Base-by-base conservation (phyloP, 2,888 invertebrate genomes). In the Dryadula phaetusa region DNA sequence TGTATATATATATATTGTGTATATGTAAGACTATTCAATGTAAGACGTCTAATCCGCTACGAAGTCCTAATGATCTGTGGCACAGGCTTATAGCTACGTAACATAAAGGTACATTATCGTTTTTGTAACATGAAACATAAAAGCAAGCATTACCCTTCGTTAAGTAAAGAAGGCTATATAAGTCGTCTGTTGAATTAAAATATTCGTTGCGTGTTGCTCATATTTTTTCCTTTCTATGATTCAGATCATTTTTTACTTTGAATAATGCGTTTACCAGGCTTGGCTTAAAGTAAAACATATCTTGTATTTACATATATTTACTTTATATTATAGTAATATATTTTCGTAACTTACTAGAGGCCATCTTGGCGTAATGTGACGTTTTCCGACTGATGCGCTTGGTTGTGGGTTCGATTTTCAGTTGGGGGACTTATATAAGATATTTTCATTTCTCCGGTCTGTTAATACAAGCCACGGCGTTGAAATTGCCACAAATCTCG, bases 161-260 rank as follows among this genome's bases (percentile, higher is more conserved):
- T 22, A 56, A 37, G n/a, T 40, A 34, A 46, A 16, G 8, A 10
- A 6, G 18, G 22, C 47, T 8, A 37, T 18, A 18, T 44, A 22
- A n/a, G 6, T 61, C 32, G 18, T 22, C 44, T 40, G 14, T 44
- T 62, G 62, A 65, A 52, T 47, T 52, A 69, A 58, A 44, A 42
- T 12, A 20, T 69, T 65, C 16, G 34, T 69, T 69, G 65, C 68
- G 68, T 69, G 68, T 25, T 60, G 42, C 16, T 22, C 20, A 37
- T 54, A 37, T 54, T 37, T 54, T 37, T 54, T 22, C 20, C 7
- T 37, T 54, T 20, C 7, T 54, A 54, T 37, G 20, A 37, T 20
- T 54, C 34, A 37, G 18, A 37, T 54, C 14, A 20, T 34, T 54
- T 37, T 54, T 37, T 54, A 20, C 20, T 20, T 22, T 37, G 37